A percentile compares a stretch with the other conserved stretches of the same genome.
Evolutionary conservation across 2,888 invertebrate species (phyloP).

Genomic region (Pristionchus arcanus): DNA sequence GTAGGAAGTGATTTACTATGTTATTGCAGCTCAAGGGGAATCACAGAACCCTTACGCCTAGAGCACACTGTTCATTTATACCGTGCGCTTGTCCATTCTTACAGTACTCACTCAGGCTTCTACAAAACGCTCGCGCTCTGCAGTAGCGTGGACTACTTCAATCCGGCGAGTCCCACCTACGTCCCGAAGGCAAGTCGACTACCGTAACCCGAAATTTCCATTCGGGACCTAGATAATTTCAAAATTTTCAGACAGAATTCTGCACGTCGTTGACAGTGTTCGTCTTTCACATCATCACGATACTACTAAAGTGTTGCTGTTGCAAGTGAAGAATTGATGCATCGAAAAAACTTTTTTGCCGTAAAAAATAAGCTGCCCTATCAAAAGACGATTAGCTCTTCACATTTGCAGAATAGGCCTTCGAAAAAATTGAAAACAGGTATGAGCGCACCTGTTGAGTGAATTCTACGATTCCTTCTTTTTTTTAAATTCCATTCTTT

Average conservation of each 20-base stretch:
- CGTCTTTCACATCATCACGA: conserved; percentile 48
- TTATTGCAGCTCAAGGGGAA: too few species aligned
- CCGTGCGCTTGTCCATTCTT: too few species aligned
- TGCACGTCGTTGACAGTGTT: conserved; percentile 36
- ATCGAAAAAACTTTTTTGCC: not conserved
- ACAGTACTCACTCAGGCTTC: conserved; percentile 11
- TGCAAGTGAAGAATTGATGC: conserved; percentile 16
- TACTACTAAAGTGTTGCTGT: conserved; percentile 46
- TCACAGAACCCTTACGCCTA: too few species aligned
- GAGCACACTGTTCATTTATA: too few species aligned
- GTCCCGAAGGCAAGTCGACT: conserved; percentile 36
- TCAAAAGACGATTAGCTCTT: too few species aligned
- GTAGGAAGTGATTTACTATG: too few species aligned
- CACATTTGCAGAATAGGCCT: not conserved
- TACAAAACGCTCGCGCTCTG: conserved; percentile 46
- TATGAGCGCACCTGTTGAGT: not conserved
- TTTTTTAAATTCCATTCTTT: too few species aligned
- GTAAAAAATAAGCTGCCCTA: too few species aligned
- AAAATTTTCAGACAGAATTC: conserved; percentile 37
- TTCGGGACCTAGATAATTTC: not conserved
- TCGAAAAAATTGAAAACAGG: too few species aligned
- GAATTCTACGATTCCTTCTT: not conserved
- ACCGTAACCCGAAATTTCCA: not conserved
- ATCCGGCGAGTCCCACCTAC: conserved; percentile 23
- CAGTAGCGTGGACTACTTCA: conserved; percentile 38